Base-by-base conservation (phyloP, 1,140 invertebrate species). In the Trialeurodes vaporariorum region DNA sequence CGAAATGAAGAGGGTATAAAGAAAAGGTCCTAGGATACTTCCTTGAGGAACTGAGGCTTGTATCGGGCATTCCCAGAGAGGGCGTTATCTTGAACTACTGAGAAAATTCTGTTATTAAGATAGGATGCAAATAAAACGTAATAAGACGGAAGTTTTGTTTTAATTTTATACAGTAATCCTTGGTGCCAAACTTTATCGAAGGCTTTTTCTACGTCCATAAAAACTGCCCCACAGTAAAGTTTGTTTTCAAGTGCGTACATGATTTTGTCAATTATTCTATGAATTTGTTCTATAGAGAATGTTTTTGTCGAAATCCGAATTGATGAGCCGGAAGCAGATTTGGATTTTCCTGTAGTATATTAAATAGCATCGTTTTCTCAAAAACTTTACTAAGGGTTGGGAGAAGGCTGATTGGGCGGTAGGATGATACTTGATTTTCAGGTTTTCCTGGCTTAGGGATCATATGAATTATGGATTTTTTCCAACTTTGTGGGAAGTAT, bases 121-220 rank as follows among this genome's bases (percentile, higher is more conserved):
- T 40, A 68, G 2, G 67, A 61, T 63, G 25, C 40, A 26, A 68
- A 27, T 22, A 49, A 11, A 12, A 68, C 22, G 26, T 26, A 64
- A 24, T 66, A 40, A 21, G 61, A n/a, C n/a, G n/a, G n/a, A n/a
- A n/a, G n/a, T n/a, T n/a, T n/a, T n/a, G n/a, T 49, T 25, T 25
- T n/a, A 22, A 77, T 61, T 68, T 77, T 78, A n/a, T 61, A 71
- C 0, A 75, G n/a, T 0, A 77, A 65, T 1, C 75, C 73, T 1
- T 66, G 24, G 25, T 73, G 73, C 76, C 76, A 77, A 0, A 78
- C 72, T 59, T 71, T 70, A 66, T 78, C 73, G 62, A 78, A 76
- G 0, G 77, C 75, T 69, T 76, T 73, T 34, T 70, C 61, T 0
- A 77, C 71, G 49, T 79, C 75, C 1, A 77, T 67, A 26, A 77